Base-by-base conservation (phyloP, 92 coral and sea anemone genomes). In the Nematostella vectensis region DNA sequence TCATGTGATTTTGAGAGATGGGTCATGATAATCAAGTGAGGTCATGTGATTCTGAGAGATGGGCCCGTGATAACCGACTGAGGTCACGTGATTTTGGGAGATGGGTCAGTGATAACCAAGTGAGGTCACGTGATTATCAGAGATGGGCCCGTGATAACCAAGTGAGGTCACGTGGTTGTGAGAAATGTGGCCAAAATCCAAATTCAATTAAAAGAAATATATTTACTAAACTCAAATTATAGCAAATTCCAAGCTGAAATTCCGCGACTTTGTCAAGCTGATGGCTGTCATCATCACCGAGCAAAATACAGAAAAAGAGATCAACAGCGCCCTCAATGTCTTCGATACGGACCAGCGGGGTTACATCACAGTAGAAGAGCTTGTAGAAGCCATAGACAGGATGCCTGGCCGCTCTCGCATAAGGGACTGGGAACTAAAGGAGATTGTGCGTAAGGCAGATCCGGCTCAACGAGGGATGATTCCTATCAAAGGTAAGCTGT, bases 281-380 rank as follows among this genome's bases (percentile, higher is more conserved):
- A 79, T 79, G 87, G 57, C 67, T 25, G 68, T 65, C 18, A 79
- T 73, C 33, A 63, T 31, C 21, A 63, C 63, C 4, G 88, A 85
- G 31, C 74, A 81, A 25, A 50, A 63, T 16, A 39, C 33, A 16
- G 59, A 66, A 11, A 69, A 75, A 18, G 74, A 71, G 20, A 31
- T 69, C 25, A 22, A 69, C 3, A 57, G 74, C 28, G 63, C 94
- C 1, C 53, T 73, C 54, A 76, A 77, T 57, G 94, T 85, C 1
- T 85, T 85, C 36, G 94, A 85, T 63, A 27, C 80, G 11, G 94
- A 80, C 29, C 74, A 71, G 50, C 71, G 75, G 33, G 94, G 94
- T 3, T 85, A 42, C 60, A 69, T 85, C 25, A 61, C 74, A 21
- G 79, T 78, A 1, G 55, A 49, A n/a, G 94, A 85, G 15, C 77